phyloP scores from a whole-genome alignment of 2,113 vertebrate genomes.

The Anseranas semipalmata region DNA sequence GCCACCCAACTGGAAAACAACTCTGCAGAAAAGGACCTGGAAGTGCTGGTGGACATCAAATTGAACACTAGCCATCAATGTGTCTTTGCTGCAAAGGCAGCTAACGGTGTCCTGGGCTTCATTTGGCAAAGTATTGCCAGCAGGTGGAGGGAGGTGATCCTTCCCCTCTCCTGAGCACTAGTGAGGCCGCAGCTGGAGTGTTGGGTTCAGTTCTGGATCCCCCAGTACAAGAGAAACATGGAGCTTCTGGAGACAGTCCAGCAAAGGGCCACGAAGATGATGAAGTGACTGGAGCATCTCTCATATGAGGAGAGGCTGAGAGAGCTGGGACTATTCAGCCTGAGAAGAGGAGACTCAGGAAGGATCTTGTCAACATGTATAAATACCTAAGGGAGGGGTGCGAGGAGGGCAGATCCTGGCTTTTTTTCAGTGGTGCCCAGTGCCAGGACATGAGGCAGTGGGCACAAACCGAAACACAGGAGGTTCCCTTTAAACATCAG shows the following conservation, averaged over 20 bases:
- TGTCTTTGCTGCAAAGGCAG: not conserved
- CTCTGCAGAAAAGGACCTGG: not conserved
- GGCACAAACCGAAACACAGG: not conserved
- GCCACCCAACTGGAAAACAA: not conserved
- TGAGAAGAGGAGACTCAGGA: not conserved
- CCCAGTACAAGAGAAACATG: not conserved
- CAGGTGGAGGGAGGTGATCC: not conserved
- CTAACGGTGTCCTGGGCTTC: not conserved
- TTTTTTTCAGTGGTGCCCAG: not conserved
- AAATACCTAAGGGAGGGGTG: not conserved
- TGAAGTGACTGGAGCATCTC: not conserved
- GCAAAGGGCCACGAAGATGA: rapidly evolving
- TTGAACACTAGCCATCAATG: not conserved
- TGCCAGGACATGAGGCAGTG: not conserved
- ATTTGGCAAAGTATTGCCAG: not conserved
- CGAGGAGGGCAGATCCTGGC: not conserved
- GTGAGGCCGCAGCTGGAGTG: not conserved
- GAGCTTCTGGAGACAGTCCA: not conserved
- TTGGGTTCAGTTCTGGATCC: not conserved
- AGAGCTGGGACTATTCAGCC: not conserved
- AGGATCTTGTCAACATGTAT: not conserved
- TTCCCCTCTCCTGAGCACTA: not conserved
- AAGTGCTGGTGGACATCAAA: not conserved
- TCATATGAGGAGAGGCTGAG: not conserved
- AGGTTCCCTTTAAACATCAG: not conserved